Evolutionary conservation across 2,888 invertebrate species (phyloP), one percentile per base, ranked within the genome.

Genomic region (Coronaproctus castanopsis): DNA sequence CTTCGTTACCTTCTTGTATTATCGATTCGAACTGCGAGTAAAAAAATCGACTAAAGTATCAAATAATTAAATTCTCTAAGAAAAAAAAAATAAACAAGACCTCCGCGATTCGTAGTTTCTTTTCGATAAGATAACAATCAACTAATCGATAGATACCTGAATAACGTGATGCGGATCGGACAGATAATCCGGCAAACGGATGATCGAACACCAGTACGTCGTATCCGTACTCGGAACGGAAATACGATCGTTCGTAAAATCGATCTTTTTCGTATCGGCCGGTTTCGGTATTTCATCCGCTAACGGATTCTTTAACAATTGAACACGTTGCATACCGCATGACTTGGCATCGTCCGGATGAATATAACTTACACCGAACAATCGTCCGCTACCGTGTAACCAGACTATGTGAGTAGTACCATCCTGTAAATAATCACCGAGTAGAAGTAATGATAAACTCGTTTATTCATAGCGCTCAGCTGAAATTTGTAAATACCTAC

Each of bases 181-280:
- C 54, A 88, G 74, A 59, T 77, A 75, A 3, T 80, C 75, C 0
- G 92, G 89, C 18, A 98, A 71, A 68, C 82, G 83, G 57, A 85
- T 79, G 3, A 93, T 80, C 62, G 84, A 83, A 70, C 97, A 98
- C 96, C 97, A 98, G 70, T 98, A 98, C 0, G 95, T 96, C 0
- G 98, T 98, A 67, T 96, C 95, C 14, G 73, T 76, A 1, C 76
- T 75, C 0, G 96, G 96, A 2, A 98, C 83, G 62, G 78, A 73
- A 1, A 88, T 78, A 54, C 79, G 73, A 57, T 81, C 74, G 21
- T 81, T 77, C 0, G 78, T 73, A 22, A 89, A 73, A 60, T 80
- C 78, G 24, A 84, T 71, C 60, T 76, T 72, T 69, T 78, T 77
- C 0, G 81, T 75, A 22, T 77, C 70, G 0, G 69, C 66, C n/a